Conservation (phyloP, 1,140 invertebrate genomes). For the Drosophila parabipectinata region DNA sequence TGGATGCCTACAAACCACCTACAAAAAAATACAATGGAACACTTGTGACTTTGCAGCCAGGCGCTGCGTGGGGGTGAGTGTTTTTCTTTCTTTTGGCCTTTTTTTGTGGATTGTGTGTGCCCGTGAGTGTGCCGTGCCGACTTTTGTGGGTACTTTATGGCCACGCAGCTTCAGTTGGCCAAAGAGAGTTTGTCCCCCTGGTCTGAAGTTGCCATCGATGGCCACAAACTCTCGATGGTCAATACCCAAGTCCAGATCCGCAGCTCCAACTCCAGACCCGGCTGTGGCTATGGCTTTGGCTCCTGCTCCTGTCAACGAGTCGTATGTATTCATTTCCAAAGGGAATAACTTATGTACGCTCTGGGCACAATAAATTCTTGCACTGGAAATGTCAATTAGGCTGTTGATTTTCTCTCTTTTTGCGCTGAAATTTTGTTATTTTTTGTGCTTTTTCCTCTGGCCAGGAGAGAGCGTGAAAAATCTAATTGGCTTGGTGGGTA, state of each 20-base stretch:
- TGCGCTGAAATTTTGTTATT: conserved; percentile 3
- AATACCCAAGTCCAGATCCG: background rate
- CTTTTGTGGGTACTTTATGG: conserved; percentile 72
- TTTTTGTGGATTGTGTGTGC: conserved; percentile 11
- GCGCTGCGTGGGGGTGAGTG: conserved; percentile 74
- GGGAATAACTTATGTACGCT: conserved; percentile 84
- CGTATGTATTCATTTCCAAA: conserved; percentile 83
- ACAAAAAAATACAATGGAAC: conserved; percentile 72
- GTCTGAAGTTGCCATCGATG: conserved; percentile 7
- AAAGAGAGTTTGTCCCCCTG: conserved; percentile 37
- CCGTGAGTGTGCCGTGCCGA: conserved; percentile 25
- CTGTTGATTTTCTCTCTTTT: conserved; percentile 56
- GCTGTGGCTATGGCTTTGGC: conserved; percentile 17
- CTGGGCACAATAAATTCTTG: conserved; percentile 84
- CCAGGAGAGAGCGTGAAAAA: conserved; percentile 67
- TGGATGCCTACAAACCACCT: conserved; percentile 44
- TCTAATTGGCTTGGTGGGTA: conserved; percentile 72
- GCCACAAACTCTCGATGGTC: background rate
- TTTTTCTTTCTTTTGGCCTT: conserved; percentile 20
- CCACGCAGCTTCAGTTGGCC: conserved; percentile 61
- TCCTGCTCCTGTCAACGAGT: conserved; percentile 62
- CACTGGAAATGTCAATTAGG: conserved; percentile 82
- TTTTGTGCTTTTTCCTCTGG: conserved; percentile 19
- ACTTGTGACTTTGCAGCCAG: conserved; percentile 60
- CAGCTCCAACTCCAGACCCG: conserved; percentile 12